These are phyloP conservation scores for Nothocercus nigrocapillus DNA, from an alignment of 2,113 vertebrate species.

Conservation along the genomic window DNA sequence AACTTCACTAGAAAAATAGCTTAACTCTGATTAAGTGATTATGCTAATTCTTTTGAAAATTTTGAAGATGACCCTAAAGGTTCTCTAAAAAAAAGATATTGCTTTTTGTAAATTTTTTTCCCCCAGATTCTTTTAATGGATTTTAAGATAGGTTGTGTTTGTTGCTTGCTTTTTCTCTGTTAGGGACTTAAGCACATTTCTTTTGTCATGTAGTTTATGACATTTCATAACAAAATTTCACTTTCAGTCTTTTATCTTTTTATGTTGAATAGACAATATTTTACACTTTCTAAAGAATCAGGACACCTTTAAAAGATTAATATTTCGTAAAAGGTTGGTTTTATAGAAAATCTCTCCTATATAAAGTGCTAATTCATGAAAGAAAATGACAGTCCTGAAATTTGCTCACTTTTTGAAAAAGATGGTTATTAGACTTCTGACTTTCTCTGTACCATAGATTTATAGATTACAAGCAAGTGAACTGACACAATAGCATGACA, in stretches of 20 bases:
- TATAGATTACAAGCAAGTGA: neutral
- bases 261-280: neutral
- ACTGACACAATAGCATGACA: neutral
- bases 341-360: neutral
- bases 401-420: neutral
- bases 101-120: neutral
- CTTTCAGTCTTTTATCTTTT: neutral
- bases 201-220: neutral
- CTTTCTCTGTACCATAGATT: neutral
- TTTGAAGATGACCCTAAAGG: neutral
- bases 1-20: neutral
- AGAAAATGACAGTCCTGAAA: neutral
- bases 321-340: neutral
- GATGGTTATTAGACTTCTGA: neutral
- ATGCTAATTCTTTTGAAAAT: neutral
- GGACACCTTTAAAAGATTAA: neutral
- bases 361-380: neutral
- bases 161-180: fast-evolving
- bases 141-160: neutral
- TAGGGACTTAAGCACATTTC: neutral
- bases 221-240: neutral
- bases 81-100: neutral
- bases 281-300: neutral
- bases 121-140: neutral
- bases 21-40: neutral